These are phyloP conservation scores for Napeogenes sylphis DNA, from an alignment of 2,888 invertebrate genomes.

Conservation along the genomic window DNA sequence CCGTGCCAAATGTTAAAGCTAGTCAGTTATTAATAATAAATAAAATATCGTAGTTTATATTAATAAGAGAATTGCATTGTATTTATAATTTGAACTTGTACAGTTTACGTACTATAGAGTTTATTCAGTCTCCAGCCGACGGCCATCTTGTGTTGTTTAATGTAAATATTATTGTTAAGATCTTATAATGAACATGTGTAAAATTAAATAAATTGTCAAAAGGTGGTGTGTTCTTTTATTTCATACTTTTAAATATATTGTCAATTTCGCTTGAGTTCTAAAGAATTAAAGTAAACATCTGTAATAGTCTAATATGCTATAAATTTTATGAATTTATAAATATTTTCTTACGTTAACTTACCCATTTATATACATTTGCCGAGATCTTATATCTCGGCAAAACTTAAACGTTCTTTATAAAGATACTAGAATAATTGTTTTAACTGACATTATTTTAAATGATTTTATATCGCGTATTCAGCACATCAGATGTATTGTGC, in stretches of 20 bases:
- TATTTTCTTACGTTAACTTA: no score
- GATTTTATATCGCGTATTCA: no score
- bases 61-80: constrained; percentile 18
- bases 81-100: constrained; percentile 31
- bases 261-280: background rate
- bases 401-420: no score
- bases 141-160: constrained; percentile 66
- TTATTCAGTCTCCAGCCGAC: constrained; percentile 36
- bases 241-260: background rate
- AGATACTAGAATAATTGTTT: no score
- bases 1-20: constrained; percentile 40
- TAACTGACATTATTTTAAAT: no score
- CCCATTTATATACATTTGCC: no score
- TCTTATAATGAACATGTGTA: constrained; percentile 74
- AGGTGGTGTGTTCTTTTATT: constrained; percentile 44
- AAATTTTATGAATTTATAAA: no score
- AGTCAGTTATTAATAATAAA: constrained; percentile 36
- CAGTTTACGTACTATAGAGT: constrained; percentile 19
- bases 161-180: constrained; percentile 69
- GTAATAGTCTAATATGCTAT: no score
- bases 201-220: constrained; percentile 76
- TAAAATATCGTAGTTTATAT: constrained; percentile 25
- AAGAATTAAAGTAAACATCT: background rate
- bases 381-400: no score
- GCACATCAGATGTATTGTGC: no score